phyloP scores from a whole-genome alignment of 2,113 vertebrate genomes.

The Cynoglossus semilaevis region DNA sequence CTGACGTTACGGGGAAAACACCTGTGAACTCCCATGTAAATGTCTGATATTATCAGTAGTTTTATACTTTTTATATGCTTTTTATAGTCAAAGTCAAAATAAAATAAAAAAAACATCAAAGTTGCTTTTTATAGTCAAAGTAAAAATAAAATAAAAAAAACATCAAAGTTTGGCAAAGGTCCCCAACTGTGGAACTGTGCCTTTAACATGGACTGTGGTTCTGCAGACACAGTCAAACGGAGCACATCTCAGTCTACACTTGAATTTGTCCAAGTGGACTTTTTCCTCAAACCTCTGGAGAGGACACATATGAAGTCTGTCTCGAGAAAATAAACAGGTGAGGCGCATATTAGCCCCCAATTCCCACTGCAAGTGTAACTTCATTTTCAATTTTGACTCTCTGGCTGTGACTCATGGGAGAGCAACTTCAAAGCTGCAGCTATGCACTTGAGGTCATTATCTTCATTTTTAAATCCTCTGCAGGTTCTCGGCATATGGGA shows the following conservation, averaged over 20 bases:
- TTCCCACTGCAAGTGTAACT: slow-evolving; percentile 61
- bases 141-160: too few relatives aligned
- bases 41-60: too few relatives aligned
- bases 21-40: too few relatives aligned
- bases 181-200: slow-evolving; percentile 1
- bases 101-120: too few relatives aligned
- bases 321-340: slow-evolving; percentile 65
- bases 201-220: slow-evolving; percentile 3
- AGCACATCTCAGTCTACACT: slow-evolving; percentile 15
- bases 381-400: slow-evolving; percentile 58
- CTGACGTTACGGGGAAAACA: too few relatives aligned
- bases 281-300: slow-evolving; percentile 38
- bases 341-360: slow-evolving; percentile 60
- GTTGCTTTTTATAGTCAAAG: too few relatives aligned
- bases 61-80: too few relatives aligned
- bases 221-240: slow-evolving; percentile 13
- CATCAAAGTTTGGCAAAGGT: neutral
- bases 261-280: slow-evolving; percentile 32
- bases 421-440: slow-evolving; percentile 65
- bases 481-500: slow-evolving; percentile 77
- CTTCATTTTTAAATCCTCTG: slow-evolving; percentile 72
- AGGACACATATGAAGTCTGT: slow-evolving; percentile 53
- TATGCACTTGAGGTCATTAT: slow-evolving; percentile 72
- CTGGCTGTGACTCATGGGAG: slow-evolving; percentile 51
- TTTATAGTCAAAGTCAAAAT: too few relatives aligned